Percentiles rank a stretch among this genome's conserved stretches.
These are phyloP conservation scores for Lasioglossum leucozonium DNA, from an alignment of 2,888 invertebrate species.

Conservation along the genomic window DNA sequence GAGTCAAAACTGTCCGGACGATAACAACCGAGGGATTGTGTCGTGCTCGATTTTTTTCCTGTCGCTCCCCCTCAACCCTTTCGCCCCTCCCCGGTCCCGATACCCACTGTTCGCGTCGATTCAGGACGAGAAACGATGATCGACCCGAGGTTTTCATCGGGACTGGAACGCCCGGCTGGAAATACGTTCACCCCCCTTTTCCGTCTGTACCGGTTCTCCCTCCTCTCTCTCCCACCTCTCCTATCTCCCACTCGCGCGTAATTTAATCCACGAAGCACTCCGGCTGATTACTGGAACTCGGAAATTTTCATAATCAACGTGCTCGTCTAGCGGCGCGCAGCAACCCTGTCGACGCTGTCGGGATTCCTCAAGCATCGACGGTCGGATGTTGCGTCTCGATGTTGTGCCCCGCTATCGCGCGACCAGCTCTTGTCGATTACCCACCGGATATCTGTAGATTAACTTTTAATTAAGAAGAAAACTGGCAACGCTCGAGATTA, in stretches of 20 bases:
- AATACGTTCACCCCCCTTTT: conserved; percentile 34
- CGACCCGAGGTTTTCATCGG: conserved; percentile 31
- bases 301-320: conserved; percentile 60
- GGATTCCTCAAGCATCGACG: not conserved
- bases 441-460: conserved; percentile 1
- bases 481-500: not conserved
- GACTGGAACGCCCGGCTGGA: conserved; percentile 15
- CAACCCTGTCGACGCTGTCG: conserved; percentile 33
- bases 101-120: not conserved
- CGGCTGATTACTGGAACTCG: conserved; percentile 53
- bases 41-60: not conserved
- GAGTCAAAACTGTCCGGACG: conserved; percentile 38
- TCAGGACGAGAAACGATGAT: conserved; percentile 15
- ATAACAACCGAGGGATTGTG: conserved; percentile 27
- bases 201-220: conserved; percentile 51
- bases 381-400: not conserved
- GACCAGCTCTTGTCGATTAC: not conserved
- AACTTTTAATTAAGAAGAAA: not conserved
- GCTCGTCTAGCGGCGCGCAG: conserved; percentile 22
- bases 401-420: not conserved
- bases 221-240: not conserved
- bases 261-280: conserved; percentile 53
- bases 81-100: not conserved
- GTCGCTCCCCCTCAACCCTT: too few species aligned
- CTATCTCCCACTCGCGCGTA: conserved; percentile 40